These are phyloP conservation scores for Gavialis gangeticus DNA, from an alignment of 2,113 vertebrate genomes.

Conservation along the genomic window DNA sequence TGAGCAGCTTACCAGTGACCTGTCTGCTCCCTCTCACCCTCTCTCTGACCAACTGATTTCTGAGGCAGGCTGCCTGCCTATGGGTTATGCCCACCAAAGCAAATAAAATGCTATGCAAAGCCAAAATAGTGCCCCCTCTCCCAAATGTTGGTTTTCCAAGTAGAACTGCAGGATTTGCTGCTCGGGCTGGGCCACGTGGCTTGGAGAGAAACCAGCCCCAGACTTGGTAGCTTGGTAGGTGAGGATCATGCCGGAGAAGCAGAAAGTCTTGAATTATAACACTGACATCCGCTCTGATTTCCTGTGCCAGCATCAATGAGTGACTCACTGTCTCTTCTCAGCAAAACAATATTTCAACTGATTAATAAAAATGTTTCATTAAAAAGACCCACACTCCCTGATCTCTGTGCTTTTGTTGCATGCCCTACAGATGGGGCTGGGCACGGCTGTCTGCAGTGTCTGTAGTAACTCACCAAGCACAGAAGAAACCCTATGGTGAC, in stretches of 20 bases:
- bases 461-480: neutral
- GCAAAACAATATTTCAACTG: neutral
- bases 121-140: neutral
- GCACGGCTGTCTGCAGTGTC: too few relatives aligned
- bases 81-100: neutral
- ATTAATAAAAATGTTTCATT: neutral
- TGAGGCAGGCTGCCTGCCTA: neutral
- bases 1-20: neutral
- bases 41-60: neutral
- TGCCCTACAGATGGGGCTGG: too few relatives aligned
- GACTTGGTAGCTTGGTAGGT: neutral
- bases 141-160: neutral
- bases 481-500: neutral
- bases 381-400: too few relatives aligned
- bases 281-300: neutral
- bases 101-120: neutral
- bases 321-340: neutral
- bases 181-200: neutral
- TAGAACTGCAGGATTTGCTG: neutral
- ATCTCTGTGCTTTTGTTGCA: too few relatives aligned
- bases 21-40: neutral
- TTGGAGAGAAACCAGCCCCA: neutral
- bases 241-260: neutral
- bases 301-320: neutral
- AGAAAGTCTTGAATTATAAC: neutral